Conservation (phyloP, 2,113 vertebrate genomes). For the Eclectus roratus region DNA sequence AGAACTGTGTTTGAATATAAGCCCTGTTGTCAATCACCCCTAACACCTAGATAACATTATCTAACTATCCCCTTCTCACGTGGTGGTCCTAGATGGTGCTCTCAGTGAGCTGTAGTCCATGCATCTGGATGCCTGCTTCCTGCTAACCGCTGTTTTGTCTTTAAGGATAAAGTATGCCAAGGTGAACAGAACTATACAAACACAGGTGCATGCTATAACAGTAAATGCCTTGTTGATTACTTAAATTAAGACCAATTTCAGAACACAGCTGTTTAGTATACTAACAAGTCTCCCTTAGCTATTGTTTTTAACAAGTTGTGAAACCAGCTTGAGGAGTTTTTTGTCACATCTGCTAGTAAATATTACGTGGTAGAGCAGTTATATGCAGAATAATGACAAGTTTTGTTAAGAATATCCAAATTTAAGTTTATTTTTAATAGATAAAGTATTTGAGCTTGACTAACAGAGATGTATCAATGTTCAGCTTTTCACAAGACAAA, state of each 20-base stretch:
- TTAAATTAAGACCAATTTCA: conserved; percentile 33
- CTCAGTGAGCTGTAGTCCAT: accelerated
- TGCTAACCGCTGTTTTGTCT: not conserved
- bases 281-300: not conserved
- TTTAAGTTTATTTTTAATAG: not conserved
- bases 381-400: not conserved
- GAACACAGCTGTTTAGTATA: not conserved
- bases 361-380: not conserved
- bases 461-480: not conserved
- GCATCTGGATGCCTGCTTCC: not conserved
- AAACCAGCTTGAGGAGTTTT: not conserved
- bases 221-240: not conserved
- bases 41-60: not conserved
- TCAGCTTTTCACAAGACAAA: not conserved
- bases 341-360: not conserved
- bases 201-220: not conserved
- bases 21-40: not conserved
- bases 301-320: not conserved
- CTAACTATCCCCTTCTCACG: not conserved
- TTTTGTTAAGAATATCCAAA: not conserved
- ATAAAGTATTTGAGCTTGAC: not conserved
- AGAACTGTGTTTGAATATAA: not conserved
- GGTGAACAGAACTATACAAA: not conserved
- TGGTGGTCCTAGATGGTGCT: not conserved
- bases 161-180: not conserved